These are phyloP conservation scores for Crossocerus cetratus DNA, from an alignment of 2,888 invertebrate genomes.

Conservation along the genomic window DNA sequence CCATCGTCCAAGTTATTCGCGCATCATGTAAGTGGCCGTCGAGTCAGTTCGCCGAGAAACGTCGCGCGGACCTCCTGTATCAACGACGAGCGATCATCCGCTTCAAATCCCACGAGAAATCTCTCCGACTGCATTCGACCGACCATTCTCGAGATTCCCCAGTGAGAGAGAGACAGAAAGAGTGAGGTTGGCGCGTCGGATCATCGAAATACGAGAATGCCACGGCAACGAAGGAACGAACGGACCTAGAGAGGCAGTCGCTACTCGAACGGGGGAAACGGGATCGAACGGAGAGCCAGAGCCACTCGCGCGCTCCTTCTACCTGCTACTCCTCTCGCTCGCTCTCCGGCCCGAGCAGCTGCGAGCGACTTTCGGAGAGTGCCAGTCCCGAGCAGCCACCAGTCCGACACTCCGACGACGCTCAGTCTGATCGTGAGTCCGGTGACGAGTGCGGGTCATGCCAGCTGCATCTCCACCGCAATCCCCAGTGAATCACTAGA, in stretches of 20 bases:
- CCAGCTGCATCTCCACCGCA: too few relatives aligned
- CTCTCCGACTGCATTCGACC: neutral
- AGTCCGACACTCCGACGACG: too few relatives aligned
- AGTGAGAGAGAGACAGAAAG: neutral
- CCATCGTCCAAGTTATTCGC: conserved; percentile 33
- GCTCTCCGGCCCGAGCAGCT: too few relatives aligned
- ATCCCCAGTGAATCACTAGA: too few relatives aligned
- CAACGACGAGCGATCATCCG: too few relatives aligned
- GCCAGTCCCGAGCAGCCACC: too few relatives aligned
- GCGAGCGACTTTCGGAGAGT: too few relatives aligned
- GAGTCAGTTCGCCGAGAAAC: conserved; percentile 20
- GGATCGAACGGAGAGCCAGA: conserved; percentile 28
- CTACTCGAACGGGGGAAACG: conserved; percentile 25
- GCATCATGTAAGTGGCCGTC: conserved; percentile 11
- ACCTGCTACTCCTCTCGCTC: neutral
- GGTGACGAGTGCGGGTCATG: too few relatives aligned
- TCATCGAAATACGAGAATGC: conserved; percentile 38
- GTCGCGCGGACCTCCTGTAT: neutral
- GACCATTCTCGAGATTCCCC: neutral
- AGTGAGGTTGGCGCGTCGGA: conserved; percentile 5
- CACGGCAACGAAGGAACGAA: conserved; percentile 30
- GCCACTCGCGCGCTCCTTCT: neutral
- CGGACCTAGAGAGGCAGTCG: conserved; percentile 16
- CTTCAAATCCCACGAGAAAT: neutral
- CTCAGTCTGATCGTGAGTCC: too few relatives aligned